Evolutionary conservation across 2,797 vertebrate genomes (phyloP), one percentile per base, ranked within the genome.

Genomic region (Crypturellus tataupa): DNA sequence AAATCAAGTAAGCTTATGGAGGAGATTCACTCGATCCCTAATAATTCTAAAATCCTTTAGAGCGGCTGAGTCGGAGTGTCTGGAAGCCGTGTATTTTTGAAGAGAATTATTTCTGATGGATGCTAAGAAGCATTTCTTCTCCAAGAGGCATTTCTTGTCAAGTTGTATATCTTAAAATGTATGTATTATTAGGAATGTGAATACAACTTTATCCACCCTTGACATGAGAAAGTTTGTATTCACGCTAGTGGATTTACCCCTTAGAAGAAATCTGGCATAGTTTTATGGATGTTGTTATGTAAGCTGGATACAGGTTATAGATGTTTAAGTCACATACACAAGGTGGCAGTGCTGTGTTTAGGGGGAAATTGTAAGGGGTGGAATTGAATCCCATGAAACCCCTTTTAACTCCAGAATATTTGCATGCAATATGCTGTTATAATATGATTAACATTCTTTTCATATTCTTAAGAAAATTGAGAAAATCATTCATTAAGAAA

Each of bases 341-440:
- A 47, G 44, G 16, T 87, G 33, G 44, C 33, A 73, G 31, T 85
- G 55, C 56, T 70, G 88, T 59, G 6, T 73, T 80, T 63, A n/a
- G 13, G 0, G 0, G 27, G 3, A 80, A 29, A 29, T 70, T 47
- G 25, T 31, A 67, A 78, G 16, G n/a, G 4, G 18, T 67, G 6
- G n/a, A 72, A 81, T 79, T 80, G 40, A 17, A 31, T 55, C 37
- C 11, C 27, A 2, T 58, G 31, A 77, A 80, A 40, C 1, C 8
- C 53, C 10, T 59, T 69, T 17, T 67, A 9, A 68, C 6, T 79
- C 14, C 18, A 33, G 4, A 27, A 1, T 44, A 27, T 70, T 8
- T 73, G 11, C 25, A 64, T 10, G 19, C 5, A 64, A 3, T 73
- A 15, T 44, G 15, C 46, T 85, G 42, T 23, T 51, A 12, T 40